These are phyloP conservation scores for Clarias batrachus DNA, from an alignment of 2,113 vertebrate genomes.

Conservation along the genomic window DNA sequence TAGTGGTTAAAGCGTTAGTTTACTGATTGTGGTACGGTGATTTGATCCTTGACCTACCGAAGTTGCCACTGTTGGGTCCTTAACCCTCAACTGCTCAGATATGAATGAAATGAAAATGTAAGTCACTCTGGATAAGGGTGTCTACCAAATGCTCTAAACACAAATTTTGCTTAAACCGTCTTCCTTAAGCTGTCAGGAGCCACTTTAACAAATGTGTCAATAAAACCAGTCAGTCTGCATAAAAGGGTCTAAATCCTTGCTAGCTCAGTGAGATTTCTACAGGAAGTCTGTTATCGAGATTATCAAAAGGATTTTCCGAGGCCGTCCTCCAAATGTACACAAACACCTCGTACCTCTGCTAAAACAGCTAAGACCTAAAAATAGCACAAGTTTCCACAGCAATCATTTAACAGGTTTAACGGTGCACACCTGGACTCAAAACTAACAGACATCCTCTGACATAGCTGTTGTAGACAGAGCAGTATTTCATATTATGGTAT, in stretches of 20 bases:
- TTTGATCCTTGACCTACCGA: too few relatives aligned
- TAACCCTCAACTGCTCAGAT: too few relatives aligned
- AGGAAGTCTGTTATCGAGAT: background rate
- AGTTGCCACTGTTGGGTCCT: too few relatives aligned
- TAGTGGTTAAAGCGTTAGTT: too few relatives aligned
- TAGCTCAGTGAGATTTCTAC: background rate
- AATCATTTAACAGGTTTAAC: background rate
- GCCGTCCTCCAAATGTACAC: background rate
- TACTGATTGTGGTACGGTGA: too few relatives aligned
- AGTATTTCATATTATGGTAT: background rate
- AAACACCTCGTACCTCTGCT: background rate
- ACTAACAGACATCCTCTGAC: background rate
- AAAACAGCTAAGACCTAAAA: too few relatives aligned
- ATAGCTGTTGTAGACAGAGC: too few relatives aligned
- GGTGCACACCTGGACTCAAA: background rate
- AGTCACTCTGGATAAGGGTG: too few relatives aligned
- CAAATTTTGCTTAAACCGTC: background rate
- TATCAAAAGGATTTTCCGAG: background rate
- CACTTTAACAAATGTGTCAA: background rate
- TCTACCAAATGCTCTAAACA: too few relatives aligned
- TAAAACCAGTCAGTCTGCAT: background rate
- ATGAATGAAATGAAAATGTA: too few relatives aligned
- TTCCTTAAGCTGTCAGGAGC: background rate
- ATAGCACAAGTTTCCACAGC: background rate
- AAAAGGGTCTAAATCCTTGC: background rate